These are phyloP conservation scores for Leptatherina wallacei DNA, from an alignment of 2,797 vertebrate genomes.

Conservation along the genomic window DNA sequence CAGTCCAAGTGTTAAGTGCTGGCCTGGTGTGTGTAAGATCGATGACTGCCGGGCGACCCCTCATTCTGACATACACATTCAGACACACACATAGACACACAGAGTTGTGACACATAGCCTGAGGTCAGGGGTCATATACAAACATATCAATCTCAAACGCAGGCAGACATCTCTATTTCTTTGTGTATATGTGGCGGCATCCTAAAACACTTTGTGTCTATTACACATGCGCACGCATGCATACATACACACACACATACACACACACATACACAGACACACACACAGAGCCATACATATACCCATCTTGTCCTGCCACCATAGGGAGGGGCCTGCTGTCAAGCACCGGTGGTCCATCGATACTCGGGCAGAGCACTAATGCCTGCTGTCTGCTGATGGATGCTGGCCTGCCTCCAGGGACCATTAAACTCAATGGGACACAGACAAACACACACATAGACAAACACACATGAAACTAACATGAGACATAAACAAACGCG, in stretches of 20 bases:
- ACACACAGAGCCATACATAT: conserved; percentile 47
- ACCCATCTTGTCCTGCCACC: conserved; percentile 63
- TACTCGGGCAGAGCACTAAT: conserved; percentile 93
- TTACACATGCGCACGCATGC: conserved; percentile 25
- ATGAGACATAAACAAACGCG: conserved; percentile 40
- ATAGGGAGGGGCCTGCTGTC: conserved; percentile 87
- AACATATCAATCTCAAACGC: conserved; percentile 63
- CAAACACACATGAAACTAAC: conserved; percentile 36
- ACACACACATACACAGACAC: conserved; percentile 13
- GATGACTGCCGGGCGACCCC: conserved; percentile 79
- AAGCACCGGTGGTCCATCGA: conserved; percentile 88
- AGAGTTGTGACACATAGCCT: conserved; percentile 82
- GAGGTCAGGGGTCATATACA: conserved; percentile 89
- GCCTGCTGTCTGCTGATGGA: conserved; percentile 90
- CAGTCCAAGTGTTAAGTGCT: conserved; percentile 87
- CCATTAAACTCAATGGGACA: conserved; percentile 87
- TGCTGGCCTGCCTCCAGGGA: conserved; percentile 92
- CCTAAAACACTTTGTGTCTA: conserved; percentile 52
- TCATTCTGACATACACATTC: conserved; percentile 50
- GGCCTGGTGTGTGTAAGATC: conserved; percentile 86
- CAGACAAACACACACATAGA: conserved; percentile 56
- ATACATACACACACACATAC: conserved; percentile 27
- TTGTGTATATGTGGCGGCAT: conserved; percentile 43
- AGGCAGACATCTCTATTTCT: conserved; percentile 45
- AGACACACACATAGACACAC: conserved; percentile 49